A percentile compares a stretch with the other conserved stretches of the same genome.
phyloP scores from a whole-genome alignment of 2,797 vertebrate species.

The Lagothrix lagotricha region DNA sequence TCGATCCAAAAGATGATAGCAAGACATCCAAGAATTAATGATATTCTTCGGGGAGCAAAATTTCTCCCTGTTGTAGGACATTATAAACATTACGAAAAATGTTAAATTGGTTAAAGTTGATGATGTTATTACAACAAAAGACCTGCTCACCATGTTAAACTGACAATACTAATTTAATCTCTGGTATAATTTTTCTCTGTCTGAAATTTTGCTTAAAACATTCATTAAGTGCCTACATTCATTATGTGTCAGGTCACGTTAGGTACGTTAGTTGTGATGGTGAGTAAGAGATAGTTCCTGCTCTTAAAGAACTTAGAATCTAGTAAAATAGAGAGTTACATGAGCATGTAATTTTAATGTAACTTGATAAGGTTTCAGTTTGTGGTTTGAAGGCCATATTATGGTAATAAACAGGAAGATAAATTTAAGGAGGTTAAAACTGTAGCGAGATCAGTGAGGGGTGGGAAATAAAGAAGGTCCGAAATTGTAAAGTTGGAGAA shows the following conservation, averaged over 20 bases:
- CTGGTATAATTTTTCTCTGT: not conserved
- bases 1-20: not conserved
- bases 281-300: not conserved
- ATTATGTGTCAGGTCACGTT: not conserved
- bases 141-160: not conserved
- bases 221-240: not conserved
- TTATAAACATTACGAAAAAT: not conserved
- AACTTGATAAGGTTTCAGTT: not conserved
- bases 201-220: not conserved
- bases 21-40: not conserved
- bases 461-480: not conserved
- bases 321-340: not conserved
- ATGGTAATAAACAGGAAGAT: not conserved
- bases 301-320: not conserved
- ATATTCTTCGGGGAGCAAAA: not conserved
- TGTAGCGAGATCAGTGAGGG: not conserved
- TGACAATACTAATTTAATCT: not conserved
- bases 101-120: constrained; percentile 21
- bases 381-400: not conserved
- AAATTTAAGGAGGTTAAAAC: not conserved
- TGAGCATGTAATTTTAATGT: not conserved
- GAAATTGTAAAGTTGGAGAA: not conserved
- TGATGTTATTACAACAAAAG: not conserved
- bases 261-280: not conserved
- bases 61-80: not conserved